Percentiles rank a stretch among this genome's conserved stretches.
These are phyloP conservation scores for Conger conger DNA, from an alignment of 2,113 vertebrate species.

Conservation along the genomic window DNA sequence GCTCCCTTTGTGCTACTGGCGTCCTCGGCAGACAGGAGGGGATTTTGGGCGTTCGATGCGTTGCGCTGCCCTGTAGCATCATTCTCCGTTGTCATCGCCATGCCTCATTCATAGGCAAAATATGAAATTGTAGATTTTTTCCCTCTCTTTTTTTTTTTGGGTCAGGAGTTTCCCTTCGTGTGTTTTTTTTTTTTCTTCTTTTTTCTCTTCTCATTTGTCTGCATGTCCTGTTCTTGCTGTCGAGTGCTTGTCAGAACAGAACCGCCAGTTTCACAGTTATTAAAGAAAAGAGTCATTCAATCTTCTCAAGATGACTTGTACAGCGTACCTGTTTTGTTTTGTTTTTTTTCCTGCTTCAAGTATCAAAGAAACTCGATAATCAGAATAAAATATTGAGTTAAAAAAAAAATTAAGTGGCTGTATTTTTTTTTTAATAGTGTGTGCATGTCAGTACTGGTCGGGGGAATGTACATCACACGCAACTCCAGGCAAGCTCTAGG, in stretches of 20 bases:
- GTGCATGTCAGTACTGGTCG: neutral
- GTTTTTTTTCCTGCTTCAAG: conserved; percentile 68
- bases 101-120: neutral
- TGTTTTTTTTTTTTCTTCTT: neutral
- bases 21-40: too few species aligned
- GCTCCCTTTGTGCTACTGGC: too few species aligned
- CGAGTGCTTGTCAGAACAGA: conserved; percentile 48
- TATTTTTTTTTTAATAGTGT: neutral
- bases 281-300: conserved; percentile 36
- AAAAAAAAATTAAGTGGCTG: conserved; percentile 44
- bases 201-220: conserved; percentile 47
- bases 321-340: conserved; percentile 38
- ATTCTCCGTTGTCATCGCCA: neutral
- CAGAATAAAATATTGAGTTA: conserved; percentile 69
- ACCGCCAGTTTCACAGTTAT: conserved; percentile 41
- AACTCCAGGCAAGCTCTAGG: neutral
- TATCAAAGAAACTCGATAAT: conserved; percentile 64
- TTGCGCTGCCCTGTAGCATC: neutral
- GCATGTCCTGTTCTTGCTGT: conserved; percentile 60
- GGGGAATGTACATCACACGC: neutral
- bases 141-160: too few species aligned
- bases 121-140: neutral
- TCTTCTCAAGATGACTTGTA: conserved; percentile 50
- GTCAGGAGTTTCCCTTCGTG: neutral
- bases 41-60: too few species aligned